Conservation (phyloP, 2,113 vertebrate genomes). For the Ondatra zibethicus region DNA sequence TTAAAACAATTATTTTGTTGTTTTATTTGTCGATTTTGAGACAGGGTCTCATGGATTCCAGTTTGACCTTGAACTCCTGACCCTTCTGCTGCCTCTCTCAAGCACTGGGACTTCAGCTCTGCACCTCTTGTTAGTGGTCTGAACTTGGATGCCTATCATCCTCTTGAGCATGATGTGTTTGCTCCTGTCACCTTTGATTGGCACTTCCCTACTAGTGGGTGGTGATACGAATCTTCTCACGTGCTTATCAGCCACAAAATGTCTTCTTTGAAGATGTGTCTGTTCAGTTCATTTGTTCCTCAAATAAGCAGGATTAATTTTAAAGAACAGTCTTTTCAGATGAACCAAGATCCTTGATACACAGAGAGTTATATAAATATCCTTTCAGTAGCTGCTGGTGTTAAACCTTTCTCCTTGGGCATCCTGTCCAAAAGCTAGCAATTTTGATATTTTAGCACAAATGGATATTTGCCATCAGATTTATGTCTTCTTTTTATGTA, state of each 20-base stretch:
- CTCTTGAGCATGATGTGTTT: background rate
- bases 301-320: constrained; percentile 3
- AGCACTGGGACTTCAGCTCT: background rate
- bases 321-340: background rate
- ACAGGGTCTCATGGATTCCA: background rate
- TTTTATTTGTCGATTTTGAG: background rate
- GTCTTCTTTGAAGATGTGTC: constrained; percentile 16
- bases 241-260: background rate
- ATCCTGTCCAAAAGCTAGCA: background rate
- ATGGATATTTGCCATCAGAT: background rate
- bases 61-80: background rate
- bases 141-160: background rate
- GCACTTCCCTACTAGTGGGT: background rate
- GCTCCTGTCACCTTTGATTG: background rate
- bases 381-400: background rate
- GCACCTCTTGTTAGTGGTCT: background rate
- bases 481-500: background rate
- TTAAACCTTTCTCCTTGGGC: background rate
- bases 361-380: background rate
- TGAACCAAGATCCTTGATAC: background rate
- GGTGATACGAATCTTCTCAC: background rate
- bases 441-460: background rate
- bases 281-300: background rate
- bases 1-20: background rate
- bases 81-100: background rate